A percentile compares a stretch with the other conserved stretches of the same genome.
phyloP scores from a whole-genome alignment of 1,140 invertebrate genomes.

The Cherax destructor region DNA sequence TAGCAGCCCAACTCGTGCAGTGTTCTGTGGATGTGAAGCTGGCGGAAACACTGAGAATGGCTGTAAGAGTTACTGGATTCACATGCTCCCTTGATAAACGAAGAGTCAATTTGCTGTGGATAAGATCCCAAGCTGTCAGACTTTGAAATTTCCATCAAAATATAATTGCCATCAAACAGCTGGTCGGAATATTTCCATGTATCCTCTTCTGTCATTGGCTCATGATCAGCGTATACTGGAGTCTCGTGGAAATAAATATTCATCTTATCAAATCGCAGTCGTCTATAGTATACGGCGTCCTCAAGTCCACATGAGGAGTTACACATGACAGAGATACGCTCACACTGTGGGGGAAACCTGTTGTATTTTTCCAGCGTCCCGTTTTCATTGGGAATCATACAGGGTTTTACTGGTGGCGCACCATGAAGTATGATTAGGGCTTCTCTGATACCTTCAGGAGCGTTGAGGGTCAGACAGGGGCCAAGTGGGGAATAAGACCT shows the following conservation, averaged over 20 bases:
- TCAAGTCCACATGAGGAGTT: constrained; percentile 50
- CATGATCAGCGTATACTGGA: background rate
- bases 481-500: constrained; percentile 30
- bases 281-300: constrained; percentile 10
- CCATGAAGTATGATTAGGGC: background rate
- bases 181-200: constrained; percentile 10
- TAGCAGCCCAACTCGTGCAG: background rate
- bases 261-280: background rate
- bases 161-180: constrained; percentile 47
- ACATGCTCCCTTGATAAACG: constrained; percentile 10
- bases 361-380: constrained; percentile 7
- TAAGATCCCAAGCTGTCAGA: background rate
- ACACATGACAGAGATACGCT: background rate
- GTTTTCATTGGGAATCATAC: background rate
- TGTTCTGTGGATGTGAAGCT: background rate
- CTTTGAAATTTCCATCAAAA: background rate
- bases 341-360: background rate
- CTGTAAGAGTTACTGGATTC: background rate
- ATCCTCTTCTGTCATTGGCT: background rate
- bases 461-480: constrained; percentile 34
- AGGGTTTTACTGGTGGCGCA: background rate
- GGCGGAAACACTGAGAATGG: constrained; percentile 7
- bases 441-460: background rate
- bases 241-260: constrained; percentile 12
- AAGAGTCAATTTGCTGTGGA: constrained; percentile 24